Evolutionary conservation across 2,888 invertebrate genomes (phyloP).

Genomic region (Venusia cambrica): DNA sequence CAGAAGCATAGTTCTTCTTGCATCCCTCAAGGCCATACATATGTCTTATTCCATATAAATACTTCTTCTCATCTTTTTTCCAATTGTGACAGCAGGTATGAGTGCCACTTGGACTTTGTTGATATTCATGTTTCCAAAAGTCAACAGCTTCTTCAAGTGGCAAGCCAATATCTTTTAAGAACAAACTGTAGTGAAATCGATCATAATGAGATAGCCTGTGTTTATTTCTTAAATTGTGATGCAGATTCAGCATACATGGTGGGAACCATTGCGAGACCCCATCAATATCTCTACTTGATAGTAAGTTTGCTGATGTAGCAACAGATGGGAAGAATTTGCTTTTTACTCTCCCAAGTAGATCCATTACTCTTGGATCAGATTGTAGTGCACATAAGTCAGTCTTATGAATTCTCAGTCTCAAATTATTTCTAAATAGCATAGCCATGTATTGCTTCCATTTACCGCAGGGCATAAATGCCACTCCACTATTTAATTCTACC

Average conservation of each 20-base stretch:
- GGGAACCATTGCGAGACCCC: constrained; percentile 71
- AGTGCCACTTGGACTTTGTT: constrained; percentile 60
- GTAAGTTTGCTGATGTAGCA: constrained; percentile 28
- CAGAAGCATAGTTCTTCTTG: constrained; percentile 81
- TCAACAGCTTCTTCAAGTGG: constrained; percentile 82
- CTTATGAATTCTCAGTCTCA: constrained; percentile 51
- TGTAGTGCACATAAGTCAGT: constrained; percentile 44
- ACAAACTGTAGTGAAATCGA: constrained; percentile 84
- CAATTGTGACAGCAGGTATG: constrained; percentile 83
- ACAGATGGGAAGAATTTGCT: constrained; percentile 33
- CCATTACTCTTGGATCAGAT: constrained; percentile 58
- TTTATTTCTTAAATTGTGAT: constrained; percentile 68
- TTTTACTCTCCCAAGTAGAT: constrained; percentile 49
- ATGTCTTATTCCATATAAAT: constrained; percentile 85
- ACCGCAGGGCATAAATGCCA: constrained; percentile 76
- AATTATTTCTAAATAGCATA: constrained; percentile 68
- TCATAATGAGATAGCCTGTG: constrained; percentile 85
- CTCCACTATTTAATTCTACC: constrained; percentile 74
- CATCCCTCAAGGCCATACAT: constrained; percentile 87
- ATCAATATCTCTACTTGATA: constrained; percentile 65
- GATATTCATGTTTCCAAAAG: constrained; percentile 85
- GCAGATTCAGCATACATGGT: constrained; percentile 84
- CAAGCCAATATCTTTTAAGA: constrained; percentile 87
- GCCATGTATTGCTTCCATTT: constrained; percentile 76
- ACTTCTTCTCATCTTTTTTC: constrained; percentile 82